Evolutionary conservation across 2,797 vertebrate species (phyloP).

Genomic region (Pteropus rufus): DNA sequence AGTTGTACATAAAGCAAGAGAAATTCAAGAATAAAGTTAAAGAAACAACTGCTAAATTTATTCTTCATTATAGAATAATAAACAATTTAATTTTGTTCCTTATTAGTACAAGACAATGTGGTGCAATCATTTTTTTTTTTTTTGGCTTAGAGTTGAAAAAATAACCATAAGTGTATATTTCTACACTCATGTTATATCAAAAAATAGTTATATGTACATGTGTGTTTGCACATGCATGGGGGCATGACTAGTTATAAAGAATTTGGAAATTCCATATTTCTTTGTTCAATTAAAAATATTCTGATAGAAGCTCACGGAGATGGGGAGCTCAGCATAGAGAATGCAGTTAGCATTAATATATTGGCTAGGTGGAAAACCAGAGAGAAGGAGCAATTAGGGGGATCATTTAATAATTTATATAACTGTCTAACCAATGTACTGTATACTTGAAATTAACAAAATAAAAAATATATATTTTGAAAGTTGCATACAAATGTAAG

Average conservation of each 20-base stretch:
- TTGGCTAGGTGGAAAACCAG: no score
- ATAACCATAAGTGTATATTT: neutral
- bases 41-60: neutral
- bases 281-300: neutral
- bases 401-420: no score
- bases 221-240: neutral
- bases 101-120: neutral
- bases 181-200: neutral
- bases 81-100: neutral
- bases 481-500: neutral
- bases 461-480: neutral
- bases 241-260: neutral
- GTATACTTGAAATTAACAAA: no score
- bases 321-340: no score
- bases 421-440: no score
- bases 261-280: neutral
- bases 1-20: neutral
- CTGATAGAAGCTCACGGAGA: neutral
- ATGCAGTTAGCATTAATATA: no score
- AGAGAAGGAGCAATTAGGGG: no score
- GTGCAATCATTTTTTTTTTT: neutral
- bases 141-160: neutral
- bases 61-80: neutral
- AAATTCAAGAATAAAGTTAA: neutral
- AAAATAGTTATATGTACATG: neutral